These are phyloP conservation scores for Myrmecobius fasciatus DNA, from an alignment of 2,113 vertebrate species.

Conservation along the genomic window DNA sequence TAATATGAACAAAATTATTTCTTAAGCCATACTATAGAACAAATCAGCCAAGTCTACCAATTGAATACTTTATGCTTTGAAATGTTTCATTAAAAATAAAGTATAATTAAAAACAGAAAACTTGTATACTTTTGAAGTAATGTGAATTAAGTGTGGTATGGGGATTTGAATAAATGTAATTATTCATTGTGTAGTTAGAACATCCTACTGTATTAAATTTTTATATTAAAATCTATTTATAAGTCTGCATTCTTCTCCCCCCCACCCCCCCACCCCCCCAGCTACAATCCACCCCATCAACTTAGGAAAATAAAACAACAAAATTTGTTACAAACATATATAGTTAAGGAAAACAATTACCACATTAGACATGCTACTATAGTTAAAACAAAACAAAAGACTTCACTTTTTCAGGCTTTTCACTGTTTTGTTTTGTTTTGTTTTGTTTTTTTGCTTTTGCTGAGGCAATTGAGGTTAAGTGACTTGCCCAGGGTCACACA, in stretches of 20 bases:
- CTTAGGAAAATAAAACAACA: background rate
- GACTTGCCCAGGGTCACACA: too few relatives aligned
- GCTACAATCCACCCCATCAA: background rate
- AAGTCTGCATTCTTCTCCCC: background rate
- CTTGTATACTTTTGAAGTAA: conserved; percentile 15
- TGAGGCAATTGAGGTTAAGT: too few relatives aligned
- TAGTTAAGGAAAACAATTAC: background rate
- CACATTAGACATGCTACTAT: background rate
- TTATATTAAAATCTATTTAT: background rate
- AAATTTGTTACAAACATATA: background rate
- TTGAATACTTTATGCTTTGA: background rate
- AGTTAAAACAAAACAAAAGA: background rate
- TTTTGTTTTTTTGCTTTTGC: too few relatives aligned
- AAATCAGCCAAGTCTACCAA: conserved; percentile 19
- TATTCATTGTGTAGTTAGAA: background rate
- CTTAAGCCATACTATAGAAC: background rate
- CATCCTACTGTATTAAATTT: background rate
- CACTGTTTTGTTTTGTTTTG: too few relatives aligned
- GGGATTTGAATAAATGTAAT: conserved; percentile 14
- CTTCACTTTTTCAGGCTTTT: conserved; percentile 14
- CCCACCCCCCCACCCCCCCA: too few relatives aligned
- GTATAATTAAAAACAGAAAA: conserved; percentile 24
- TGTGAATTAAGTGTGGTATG: background rate
- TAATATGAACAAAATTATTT: conserved; percentile 16
- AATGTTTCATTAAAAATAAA: conserved; percentile 30